These are phyloP conservation scores for Micoletzkya japonica DNA, from an alignment of 2,888 invertebrate species.

Conservation along the genomic window DNA sequence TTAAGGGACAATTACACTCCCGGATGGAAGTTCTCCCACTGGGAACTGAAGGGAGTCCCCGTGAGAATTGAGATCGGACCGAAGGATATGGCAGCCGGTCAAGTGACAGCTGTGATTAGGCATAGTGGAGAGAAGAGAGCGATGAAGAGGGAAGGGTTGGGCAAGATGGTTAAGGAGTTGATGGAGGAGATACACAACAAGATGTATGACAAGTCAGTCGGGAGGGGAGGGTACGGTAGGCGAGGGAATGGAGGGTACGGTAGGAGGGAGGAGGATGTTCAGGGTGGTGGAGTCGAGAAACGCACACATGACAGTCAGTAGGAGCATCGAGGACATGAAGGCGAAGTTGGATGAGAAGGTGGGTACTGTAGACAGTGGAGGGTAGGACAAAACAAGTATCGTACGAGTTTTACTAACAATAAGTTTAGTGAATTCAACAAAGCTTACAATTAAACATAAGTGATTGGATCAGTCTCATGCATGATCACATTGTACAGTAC, in stretches of 20 bases:
- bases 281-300: constrained; percentile 81
- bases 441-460: too few species aligned
- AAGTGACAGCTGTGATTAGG: constrained; percentile 83
- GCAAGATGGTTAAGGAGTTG: constrained; percentile 72
- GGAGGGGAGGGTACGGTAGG: not conserved
- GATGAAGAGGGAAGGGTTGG: constrained; percentile 71
- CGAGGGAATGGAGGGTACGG: not conserved
- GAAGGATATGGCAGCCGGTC: constrained; percentile 80
- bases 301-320: constrained; percentile 75
- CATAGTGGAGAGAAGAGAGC: constrained; percentile 83
- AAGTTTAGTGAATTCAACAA: too few species aligned
- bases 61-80: constrained; percentile 76
- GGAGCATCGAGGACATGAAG: constrained; percentile 82
- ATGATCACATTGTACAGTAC: too few species aligned
- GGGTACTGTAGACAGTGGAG: not conserved
- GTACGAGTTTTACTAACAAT: too few species aligned
- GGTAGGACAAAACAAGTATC: too few species aligned
- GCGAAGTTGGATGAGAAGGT: constrained; percentile 79
- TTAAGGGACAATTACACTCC: constrained; percentile 86
- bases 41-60: constrained; percentile 79
- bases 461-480: too few species aligned
- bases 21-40: constrained; percentile 98
- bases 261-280: constrained; percentile 47
- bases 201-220: constrained; percentile 77
- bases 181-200: constrained; percentile 80